Conservation (phyloP, 2,888 invertebrate species). For the Selenia dentaria region DNA sequence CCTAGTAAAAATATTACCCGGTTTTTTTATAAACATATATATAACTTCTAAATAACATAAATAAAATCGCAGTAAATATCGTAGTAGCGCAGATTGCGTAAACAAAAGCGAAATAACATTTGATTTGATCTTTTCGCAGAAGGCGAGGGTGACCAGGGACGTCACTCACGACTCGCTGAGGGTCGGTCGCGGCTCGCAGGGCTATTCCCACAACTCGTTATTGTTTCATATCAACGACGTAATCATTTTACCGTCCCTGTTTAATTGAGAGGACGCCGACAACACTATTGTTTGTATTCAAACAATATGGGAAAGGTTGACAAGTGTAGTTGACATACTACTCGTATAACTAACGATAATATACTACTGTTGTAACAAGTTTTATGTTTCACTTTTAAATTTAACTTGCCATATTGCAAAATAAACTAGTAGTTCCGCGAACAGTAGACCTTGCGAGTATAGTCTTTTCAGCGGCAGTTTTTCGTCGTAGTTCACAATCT, state of each 20-base stretch:
- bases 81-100: conserved; percentile 21
- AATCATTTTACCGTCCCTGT: conserved; percentile 53
- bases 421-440: too few relatives aligned
- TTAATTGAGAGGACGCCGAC: conserved; percentile 41
- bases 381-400: neutral
- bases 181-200: conserved; percentile 53
- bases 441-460: too few relatives aligned
- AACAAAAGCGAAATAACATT: conserved; percentile 29
- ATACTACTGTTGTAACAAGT: too few relatives aligned
- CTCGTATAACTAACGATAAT: neutral
- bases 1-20: too few relatives aligned
- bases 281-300: conserved; percentile 26
- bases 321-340: conserved; percentile 5
- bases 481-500: too few relatives aligned
- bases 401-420: too few relatives aligned
- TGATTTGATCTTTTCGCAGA: conserved; percentile 38
- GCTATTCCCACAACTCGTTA: conserved; percentile 72
- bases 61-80: too few relatives aligned
- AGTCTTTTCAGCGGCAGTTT: too few relatives aligned
- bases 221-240: conserved; percentile 59
- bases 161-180: conserved; percentile 52
- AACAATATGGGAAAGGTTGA: conserved; percentile 14
- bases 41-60: too few relatives aligned
- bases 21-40: too few relatives aligned
- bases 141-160: conserved; percentile 37